Evolutionary conservation across 2,113 vertebrate genomes (phyloP).

Genomic region (Leucoraja erinaceus): DNA sequence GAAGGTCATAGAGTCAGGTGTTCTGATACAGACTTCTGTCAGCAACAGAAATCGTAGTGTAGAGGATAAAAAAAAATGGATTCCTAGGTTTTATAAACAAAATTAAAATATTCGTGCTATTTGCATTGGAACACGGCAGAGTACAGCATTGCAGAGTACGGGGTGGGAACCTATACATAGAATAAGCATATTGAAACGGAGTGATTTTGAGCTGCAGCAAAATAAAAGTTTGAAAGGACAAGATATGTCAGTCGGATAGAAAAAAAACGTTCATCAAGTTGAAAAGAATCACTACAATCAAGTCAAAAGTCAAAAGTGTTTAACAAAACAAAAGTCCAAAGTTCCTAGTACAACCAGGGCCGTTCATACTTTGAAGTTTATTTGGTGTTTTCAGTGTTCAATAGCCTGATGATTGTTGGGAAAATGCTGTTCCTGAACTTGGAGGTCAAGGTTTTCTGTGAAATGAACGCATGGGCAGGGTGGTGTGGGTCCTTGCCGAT

Average conservation of each 20-base stretch:
- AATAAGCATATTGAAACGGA: not conserved
- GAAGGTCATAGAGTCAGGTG: not conserved
- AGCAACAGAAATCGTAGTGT: not conserved
- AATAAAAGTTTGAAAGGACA: not conserved
- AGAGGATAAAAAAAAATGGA: not conserved
- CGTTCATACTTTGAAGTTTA: no score
- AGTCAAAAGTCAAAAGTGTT: no score
- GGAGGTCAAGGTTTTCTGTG: no score
- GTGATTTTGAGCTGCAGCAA: not conserved
- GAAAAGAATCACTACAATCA: no score
- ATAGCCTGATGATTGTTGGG: no score
- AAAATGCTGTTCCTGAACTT: no score
- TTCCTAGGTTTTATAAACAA: not conserved
- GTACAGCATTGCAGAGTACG: not conserved
- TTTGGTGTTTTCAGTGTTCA: no score
- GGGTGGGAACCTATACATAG: not conserved
- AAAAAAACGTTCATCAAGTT: not conserved
- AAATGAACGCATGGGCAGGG: no score
- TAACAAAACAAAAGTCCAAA: no score
- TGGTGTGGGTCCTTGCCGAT: no score
- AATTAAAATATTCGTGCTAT: not conserved
- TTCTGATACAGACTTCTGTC: not conserved
- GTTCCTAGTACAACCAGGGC: no score
- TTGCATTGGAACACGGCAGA: not conserved
- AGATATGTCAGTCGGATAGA: not conserved